These are phyloP conservation scores for Drosophila rhopaloa DNA, from an alignment of 1,140 invertebrate species.

Conservation along the genomic window DNA sequence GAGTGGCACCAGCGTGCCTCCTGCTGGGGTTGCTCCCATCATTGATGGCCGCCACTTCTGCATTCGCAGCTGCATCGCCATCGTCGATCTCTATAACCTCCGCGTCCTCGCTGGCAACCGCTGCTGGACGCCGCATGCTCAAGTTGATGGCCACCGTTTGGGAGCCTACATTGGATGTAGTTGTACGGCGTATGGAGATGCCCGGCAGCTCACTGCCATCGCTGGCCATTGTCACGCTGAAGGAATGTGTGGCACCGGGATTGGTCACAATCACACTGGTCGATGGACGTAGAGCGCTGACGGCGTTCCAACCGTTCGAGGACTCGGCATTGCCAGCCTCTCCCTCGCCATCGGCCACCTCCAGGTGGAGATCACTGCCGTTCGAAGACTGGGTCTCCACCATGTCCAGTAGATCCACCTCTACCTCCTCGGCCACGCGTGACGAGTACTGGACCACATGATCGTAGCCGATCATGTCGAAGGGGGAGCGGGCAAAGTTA, in stretches of 20 bases:
- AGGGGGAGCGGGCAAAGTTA: slow-evolving; percentile 93
- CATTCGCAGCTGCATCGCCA: slow-evolving; percentile 70
- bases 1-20: slow-evolving; percentile 54
- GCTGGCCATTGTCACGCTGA: slow-evolving; percentile 67
- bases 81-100: slow-evolving; percentile 76
- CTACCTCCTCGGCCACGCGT: slow-evolving; percentile 67
- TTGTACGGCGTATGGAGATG: slow-evolving; percentile 66
- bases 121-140: slow-evolving; percentile 66
- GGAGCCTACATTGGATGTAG: slow-evolving; percentile 68
- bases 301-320: slow-evolving; percentile 27
- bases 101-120: slow-evolving; percentile 21
- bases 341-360: slow-evolving; percentile 29
- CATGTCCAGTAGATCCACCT: slow-evolving; percentile 66
- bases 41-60: slow-evolving; percentile 70
- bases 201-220: slow-evolving; percentile 71
- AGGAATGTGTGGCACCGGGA: slow-evolving; percentile 71
- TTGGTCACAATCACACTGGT: slow-evolving; percentile 76
- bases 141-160: slow-evolving; percentile 74
- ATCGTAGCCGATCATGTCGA: slow-evolving; percentile 92
- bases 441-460: slow-evolving; percentile 86
- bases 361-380: slow-evolving; percentile 25
- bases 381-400: slow-evolving; percentile 60
- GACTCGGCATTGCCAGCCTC: slow-evolving; percentile 35
- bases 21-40: slow-evolving; percentile 55
- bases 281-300: slow-evolving; percentile 41